Conservation (phyloP, 2,113 vertebrate species). For the Papio anubis region DNA sequence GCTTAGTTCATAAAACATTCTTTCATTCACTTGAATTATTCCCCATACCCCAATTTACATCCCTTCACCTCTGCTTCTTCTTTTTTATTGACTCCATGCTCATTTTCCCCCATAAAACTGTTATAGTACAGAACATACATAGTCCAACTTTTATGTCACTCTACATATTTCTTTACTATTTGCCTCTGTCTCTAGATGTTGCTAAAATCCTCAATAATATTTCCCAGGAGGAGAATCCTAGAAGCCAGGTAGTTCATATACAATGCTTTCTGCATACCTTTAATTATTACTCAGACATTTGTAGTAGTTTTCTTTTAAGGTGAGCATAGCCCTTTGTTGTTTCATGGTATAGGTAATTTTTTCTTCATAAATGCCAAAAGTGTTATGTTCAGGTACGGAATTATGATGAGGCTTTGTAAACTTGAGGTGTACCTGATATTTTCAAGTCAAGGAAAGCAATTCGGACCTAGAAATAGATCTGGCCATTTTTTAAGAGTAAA, state of each 20-base stretch:
- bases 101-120: neutral
- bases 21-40: slow-evolving; percentile 26
- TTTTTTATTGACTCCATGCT: neutral
- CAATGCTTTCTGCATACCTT: neutral
- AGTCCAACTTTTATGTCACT: slow-evolving; percentile 10
- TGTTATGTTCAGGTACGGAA: neutral
- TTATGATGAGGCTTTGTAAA: neutral
- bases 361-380: neutral
- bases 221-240: slow-evolving; percentile 20
- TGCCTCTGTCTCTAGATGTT: neutral
- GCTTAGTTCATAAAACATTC: neutral
- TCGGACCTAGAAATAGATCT: neutral
- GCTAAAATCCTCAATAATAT: neutral
- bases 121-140: neutral
- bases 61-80: neutral
- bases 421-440: neutral
- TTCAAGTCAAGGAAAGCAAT: neutral
- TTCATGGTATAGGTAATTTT: neutral
- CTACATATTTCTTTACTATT: neutral
- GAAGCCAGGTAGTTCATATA: neutral
- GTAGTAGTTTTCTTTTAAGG: neutral
- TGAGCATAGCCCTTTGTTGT: neutral
- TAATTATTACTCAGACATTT: neutral
- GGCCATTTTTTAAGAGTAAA: neutral
- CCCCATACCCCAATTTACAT: neutral